Percentiles rank a stretch among this genome's conserved stretches.
phyloP scores from a whole-genome alignment of 2,888 invertebrate species.

The Osmoderma eremita region DNA sequence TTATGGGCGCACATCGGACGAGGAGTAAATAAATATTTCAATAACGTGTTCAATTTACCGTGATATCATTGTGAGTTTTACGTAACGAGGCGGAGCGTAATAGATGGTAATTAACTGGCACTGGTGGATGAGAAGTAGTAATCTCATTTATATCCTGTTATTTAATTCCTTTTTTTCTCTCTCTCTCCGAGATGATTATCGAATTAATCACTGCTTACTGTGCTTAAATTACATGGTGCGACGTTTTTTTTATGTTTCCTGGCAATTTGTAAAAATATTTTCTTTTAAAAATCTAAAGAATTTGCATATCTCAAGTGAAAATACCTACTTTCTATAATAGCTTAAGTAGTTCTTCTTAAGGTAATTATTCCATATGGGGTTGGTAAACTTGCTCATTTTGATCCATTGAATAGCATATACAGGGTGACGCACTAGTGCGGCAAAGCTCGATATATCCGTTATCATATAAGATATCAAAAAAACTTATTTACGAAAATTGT shows the following conservation, averaged over 20 bases:
- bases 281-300: no score
- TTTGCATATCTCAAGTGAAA: no score
- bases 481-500: no score
- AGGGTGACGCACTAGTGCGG: no score
- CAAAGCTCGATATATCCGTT: no score
- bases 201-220: constrained; percentile 11
- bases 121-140: background rate
- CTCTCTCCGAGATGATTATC: constrained; percentile 13
- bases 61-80: constrained; percentile 33
- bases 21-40: constrained; percentile 18
- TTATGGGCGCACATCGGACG: constrained; percentile 3
- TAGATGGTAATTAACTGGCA: constrained; percentile 9
- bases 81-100: constrained; percentile 4
- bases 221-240: background rate
- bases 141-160: constrained; percentile 30
- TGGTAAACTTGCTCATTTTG: no score
- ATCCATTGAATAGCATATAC: no score
- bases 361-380: no score
- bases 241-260: background rate
- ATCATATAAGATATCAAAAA: no score
- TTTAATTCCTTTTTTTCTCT: constrained; percentile 8
- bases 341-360: no score
- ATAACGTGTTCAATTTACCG: constrained; percentile 29
- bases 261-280: background rate
- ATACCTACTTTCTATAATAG: no score